Evolutionary conservation across 2,797 vertebrate species (phyloP).

Genomic region (Poeciliopsis turneri): DNA sequence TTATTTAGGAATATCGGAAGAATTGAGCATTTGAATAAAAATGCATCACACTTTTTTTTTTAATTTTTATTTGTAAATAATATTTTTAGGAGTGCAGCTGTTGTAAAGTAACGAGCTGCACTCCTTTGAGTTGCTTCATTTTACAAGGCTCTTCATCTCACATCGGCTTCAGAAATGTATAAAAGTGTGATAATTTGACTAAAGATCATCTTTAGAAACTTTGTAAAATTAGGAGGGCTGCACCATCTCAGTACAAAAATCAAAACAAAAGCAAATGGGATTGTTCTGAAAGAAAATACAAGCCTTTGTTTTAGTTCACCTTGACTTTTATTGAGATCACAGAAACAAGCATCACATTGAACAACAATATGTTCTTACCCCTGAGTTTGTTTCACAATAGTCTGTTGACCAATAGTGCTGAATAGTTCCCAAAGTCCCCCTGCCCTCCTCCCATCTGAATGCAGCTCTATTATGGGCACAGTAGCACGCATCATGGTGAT

Average conservation of each 20-base stretch:
- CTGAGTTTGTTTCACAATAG: constrained; percentile 67
- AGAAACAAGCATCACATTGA: constrained; percentile 69
- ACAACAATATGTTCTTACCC: constrained; percentile 65
- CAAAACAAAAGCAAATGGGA: constrained; percentile 27
- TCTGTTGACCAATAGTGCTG: constrained; percentile 73
- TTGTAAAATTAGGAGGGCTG: constrained; percentile 43
- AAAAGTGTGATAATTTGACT: constrained; percentile 56
- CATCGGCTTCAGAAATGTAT: constrained; percentile 35
- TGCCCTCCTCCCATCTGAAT: constrained; percentile 62
- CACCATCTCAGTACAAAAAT: constrained; percentile 25
- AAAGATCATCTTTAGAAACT: constrained; percentile 59
- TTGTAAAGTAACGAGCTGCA: not conserved
- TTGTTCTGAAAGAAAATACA: constrained; percentile 49
- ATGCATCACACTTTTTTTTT: not conserved
- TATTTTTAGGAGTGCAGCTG: not conserved
- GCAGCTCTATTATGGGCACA: constrained; percentile 80
- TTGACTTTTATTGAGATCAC: constrained; percentile 68
- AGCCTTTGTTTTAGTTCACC: constrained; percentile 59
- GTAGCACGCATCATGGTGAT: constrained; percentile 82
- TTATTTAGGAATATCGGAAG: not conserved
- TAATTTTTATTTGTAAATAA: not conserved
- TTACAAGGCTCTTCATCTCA: constrained; percentile 17
- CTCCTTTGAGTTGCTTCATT: not conserved
- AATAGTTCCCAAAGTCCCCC: constrained; percentile 71
- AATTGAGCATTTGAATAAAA: not conserved